phyloP scores from a whole-genome alignment of 2,113 vertebrate genomes.

The Cebus imitator region DNA sequence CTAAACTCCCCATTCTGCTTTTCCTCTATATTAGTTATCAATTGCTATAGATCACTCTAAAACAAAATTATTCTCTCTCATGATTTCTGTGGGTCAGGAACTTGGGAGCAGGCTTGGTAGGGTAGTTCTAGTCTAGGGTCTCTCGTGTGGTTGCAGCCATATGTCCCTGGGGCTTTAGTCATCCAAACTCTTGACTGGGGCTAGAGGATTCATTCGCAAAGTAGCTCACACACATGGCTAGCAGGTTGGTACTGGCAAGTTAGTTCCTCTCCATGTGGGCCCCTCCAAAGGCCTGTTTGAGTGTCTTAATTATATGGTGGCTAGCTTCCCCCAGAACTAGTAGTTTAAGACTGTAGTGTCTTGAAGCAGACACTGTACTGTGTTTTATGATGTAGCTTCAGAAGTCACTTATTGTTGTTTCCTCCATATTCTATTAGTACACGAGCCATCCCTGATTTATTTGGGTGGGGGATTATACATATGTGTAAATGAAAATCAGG shows the following conservation, averaged over 20 bases:
- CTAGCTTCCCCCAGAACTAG: background rate
- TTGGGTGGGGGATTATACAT: background rate
- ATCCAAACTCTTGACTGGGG: background rate
- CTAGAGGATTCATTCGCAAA: slow-evolving; percentile 6
- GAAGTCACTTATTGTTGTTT: background rate
- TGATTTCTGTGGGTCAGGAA: background rate
- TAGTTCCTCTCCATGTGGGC: background rate
- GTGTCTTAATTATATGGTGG: background rate
- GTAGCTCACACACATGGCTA: background rate
- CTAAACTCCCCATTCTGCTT: background rate
- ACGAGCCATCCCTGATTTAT: background rate
- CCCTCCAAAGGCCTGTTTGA: background rate
- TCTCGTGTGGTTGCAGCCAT: background rate
- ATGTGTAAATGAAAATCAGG: background rate
- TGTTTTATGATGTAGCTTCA: background rate
- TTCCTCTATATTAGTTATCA: background rate
- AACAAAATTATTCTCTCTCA: background rate
- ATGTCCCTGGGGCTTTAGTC: background rate
- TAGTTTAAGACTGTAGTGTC: background rate
- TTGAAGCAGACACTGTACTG: slow-evolving; percentile 9
- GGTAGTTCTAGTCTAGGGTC: background rate
- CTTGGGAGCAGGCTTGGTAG: background rate
- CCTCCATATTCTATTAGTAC: background rate
- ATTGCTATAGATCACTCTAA: background rate
- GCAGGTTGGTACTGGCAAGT: background rate